Evolutionary conservation across 2,888 invertebrate genomes (phyloP).

Genomic region (Cryptops parisi): DNA sequence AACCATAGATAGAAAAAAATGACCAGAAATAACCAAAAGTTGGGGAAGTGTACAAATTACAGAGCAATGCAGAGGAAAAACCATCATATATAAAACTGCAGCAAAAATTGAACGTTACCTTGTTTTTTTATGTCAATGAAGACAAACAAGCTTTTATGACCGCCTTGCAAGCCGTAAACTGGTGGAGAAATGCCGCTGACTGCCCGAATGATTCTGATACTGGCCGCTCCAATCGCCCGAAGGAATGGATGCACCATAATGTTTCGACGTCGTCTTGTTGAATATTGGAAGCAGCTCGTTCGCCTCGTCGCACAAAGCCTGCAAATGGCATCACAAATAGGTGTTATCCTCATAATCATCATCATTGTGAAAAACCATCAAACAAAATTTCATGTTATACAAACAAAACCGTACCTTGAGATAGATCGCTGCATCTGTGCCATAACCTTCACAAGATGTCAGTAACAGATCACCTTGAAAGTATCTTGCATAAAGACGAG

Average conservation of each 20-base stretch:
- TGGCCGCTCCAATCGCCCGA: conserved; percentile 64
- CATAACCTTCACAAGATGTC: conserved; percentile 88
- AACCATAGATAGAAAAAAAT: no score
- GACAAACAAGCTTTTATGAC: neutral
- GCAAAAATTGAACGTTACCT: no score
- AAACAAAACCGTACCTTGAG: conserved; percentile 54
- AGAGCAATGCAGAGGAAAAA: no score
- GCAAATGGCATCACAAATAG: conserved; percentile 16
- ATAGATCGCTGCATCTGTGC: conserved; percentile 92
- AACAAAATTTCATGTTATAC: neutral
- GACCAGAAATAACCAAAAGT: no score
- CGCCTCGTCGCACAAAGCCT: conserved; percentile 93
- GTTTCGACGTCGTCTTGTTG: conserved; percentile 85
- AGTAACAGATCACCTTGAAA: conserved; percentile 93
- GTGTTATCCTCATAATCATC: neutral
- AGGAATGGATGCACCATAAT: conserved; percentile 66
- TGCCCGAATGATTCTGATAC: conserved; percentile 13
- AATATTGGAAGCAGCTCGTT: conserved; percentile 94
- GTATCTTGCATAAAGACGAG: conserved; percentile 90
- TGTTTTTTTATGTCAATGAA: no score
- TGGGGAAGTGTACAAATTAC: no score
- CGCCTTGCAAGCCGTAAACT: neutral
- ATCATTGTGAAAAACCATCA: conserved; percentile 5
- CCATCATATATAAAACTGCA: no score
- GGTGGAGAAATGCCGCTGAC: conserved; percentile 20